These are phyloP conservation scores for Oreonectes daqikongensis DNA, from an alignment of 2,797 vertebrate genomes.

Conservation along the genomic window DNA sequence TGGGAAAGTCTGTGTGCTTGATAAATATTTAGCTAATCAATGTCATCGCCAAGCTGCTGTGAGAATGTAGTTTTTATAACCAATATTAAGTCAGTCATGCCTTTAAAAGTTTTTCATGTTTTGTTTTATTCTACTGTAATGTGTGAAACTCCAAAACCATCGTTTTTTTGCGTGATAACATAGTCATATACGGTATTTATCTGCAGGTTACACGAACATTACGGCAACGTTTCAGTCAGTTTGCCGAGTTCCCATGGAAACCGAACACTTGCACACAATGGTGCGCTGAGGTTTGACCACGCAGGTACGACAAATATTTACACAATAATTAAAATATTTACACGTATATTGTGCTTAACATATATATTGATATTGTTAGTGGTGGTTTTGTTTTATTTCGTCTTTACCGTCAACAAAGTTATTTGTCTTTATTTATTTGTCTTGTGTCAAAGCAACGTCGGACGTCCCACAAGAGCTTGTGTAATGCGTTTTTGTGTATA, in stretches of 20 bases:
- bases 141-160: neutral
- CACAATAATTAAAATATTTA: neutral
- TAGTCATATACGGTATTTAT: neutral
- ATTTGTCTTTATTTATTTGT: neutral
- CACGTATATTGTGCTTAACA: neutral
- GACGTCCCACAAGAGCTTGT: too few species aligned
- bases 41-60: too few species aligned
- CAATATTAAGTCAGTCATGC: neutral
- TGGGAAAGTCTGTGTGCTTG: too few species aligned
- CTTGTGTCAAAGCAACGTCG: neutral
- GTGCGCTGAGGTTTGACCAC: neutral
- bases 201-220: neutral
- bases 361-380: neutral
- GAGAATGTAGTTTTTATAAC: neutral
- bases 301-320: neutral
- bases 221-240: neutral
- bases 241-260: neutral
- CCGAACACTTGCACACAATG: too few species aligned
- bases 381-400: neutral
- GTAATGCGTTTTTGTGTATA: too few species aligned
- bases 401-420: neutral
- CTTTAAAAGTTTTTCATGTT: neutral
- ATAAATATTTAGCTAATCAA: too few species aligned
- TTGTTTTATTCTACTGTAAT: neutral
- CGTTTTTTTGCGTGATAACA: neutral